Evolutionary conservation across 2,888 invertebrate genomes (phyloP).

Genomic region (Tenthredo amoena): DNA sequence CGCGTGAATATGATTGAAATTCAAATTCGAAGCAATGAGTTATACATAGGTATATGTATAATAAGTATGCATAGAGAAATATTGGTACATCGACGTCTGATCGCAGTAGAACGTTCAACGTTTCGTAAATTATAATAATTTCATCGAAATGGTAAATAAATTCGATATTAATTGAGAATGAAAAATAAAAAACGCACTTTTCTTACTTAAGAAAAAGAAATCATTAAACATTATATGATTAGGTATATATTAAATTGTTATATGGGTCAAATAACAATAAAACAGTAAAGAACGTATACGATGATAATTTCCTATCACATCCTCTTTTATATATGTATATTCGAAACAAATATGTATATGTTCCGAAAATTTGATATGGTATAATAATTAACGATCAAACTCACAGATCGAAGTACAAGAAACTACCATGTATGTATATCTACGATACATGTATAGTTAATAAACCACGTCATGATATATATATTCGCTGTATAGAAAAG

Average conservation of each 20-base stretch:
- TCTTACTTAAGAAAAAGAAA: not conserved
- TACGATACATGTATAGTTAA: not conserved
- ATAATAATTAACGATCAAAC: not conserved
- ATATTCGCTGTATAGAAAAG: not conserved
- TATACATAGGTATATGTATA: not conserved
- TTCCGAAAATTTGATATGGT: not conserved
- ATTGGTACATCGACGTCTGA: not conserved
- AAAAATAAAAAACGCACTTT: not conserved
- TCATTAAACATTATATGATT: not conserved
- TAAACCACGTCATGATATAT: not conserved
- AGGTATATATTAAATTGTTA: conserved; percentile 55
- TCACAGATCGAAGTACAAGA: not conserved
- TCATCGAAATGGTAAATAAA: not conserved
- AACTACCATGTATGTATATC: not conserved
- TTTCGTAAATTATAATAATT: not conserved
- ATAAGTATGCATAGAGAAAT: not conserved
- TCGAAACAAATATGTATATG: conserved; percentile 58
- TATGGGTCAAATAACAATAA: conserved; percentile 62
- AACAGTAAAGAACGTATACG: conserved; percentile 53
- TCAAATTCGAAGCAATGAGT: too few relatives aligned
- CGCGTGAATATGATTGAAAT: not conserved
- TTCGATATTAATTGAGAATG: too few relatives aligned
- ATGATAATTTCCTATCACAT: conserved; percentile 70
- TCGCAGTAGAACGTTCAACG: not conserved
- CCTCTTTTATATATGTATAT: conserved; percentile 61